Evolutionary conservation across 2,797 vertebrate genomes (phyloP).

Genomic region (Sparidentex hasta): DNA sequence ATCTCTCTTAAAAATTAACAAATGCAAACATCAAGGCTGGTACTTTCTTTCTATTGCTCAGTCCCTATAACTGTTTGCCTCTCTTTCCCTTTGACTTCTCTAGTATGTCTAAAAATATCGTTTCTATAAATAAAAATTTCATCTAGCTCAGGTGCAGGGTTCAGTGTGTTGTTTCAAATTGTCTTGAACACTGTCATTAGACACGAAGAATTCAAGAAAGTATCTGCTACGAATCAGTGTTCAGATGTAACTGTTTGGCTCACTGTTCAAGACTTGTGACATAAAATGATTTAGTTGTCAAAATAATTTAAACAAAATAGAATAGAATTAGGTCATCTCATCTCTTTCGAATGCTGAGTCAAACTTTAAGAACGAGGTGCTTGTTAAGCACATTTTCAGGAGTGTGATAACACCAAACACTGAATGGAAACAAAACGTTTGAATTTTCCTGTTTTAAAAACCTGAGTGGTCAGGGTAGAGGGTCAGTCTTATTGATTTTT

Average conservation of each 20-base stretch:
- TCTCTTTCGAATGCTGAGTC: not conserved
- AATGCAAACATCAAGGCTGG: not conserved
- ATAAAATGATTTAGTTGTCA: not conserved
- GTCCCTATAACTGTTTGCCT: not conserved
- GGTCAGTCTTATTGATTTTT: not conserved
- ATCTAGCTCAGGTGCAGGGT: conserved; percentile 16
- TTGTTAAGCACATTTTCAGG: not conserved
- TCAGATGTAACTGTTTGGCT: not conserved
- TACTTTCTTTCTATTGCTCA: not conserved
- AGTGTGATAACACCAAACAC: not conserved
- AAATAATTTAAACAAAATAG: not conserved
- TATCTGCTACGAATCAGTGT: not conserved
- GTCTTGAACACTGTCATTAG: not conserved
- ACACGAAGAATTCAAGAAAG: not conserved
- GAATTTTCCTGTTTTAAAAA: not conserved
- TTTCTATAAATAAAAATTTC: conserved; percentile 1
- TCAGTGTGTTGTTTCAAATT: conserved; percentile 19
- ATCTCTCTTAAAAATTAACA: not conserved
- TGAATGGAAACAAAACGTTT: not conserved
- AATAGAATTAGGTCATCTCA: not conserved
- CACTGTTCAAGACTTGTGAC: not conserved
- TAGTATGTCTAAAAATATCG: conserved; percentile 60
- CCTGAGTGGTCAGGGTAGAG: not conserved
- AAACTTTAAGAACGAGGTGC: not conserved
- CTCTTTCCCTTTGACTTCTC: conserved; percentile 24